These are phyloP conservation scores for Leptoclinus maculatus DNA, from an alignment of 2,797 vertebrate genomes.

Conservation along the genomic window DNA sequence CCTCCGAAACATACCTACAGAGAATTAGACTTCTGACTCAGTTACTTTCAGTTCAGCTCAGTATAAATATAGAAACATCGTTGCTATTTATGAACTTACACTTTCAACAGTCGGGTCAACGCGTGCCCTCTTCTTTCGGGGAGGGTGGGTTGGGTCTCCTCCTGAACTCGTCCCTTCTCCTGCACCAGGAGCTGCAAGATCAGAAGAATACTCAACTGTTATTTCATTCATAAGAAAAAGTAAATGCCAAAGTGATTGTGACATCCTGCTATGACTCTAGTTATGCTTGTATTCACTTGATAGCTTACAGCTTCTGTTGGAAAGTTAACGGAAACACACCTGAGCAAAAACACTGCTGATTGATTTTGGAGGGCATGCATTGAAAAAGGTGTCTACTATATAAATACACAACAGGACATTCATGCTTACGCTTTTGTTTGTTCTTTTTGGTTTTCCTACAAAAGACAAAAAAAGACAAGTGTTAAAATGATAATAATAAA, in stretches of 20 bases:
- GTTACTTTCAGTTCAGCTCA: not conserved
- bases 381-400: not conserved
- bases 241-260: not conserved
- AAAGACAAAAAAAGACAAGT: constrained; percentile 9
- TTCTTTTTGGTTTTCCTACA: constrained; percentile 98
- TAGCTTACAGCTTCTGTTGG: not conserved
- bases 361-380: not conserved
- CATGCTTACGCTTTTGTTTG: constrained; percentile 94
- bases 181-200: constrained; percentile 89
- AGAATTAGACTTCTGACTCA: not conserved
- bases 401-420: not conserved
- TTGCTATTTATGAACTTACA: constrained; percentile 79
- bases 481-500: not conserved
- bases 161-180: constrained; percentile 95
- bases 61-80: not conserved
- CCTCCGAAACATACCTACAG: not conserved
- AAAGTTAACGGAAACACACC: not conserved
- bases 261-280: not conserved
- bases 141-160: constrained; percentile 95
- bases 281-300: not conserved
- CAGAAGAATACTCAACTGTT: not conserved
- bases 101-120: constrained; percentile 98
- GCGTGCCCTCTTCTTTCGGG: constrained; percentile 96
- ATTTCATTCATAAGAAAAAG: constrained; percentile 2
- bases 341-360: not conserved